phyloP scores from a whole-genome alignment of 2,888 invertebrate genomes.

The Glyphotaelius pellucidus region DNA sequence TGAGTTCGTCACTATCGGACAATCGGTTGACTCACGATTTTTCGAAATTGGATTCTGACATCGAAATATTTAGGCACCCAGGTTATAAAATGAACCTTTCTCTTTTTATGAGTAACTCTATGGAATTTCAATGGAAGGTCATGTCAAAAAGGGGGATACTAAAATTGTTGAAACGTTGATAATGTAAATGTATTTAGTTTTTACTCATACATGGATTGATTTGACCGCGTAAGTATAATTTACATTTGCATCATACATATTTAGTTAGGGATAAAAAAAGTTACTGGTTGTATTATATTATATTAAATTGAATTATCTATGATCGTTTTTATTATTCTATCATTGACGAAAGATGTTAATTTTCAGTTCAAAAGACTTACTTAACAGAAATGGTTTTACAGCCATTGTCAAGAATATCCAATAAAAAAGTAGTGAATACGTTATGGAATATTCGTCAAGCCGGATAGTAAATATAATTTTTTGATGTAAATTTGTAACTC shows the following conservation, averaged over 20 bases:
- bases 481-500: not conserved
- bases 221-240: too few relatives aligned
- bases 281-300: too few relatives aligned
- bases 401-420: not conserved
- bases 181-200: not conserved
- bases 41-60: not conserved
- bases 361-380: too few relatives aligned
- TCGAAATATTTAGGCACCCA: conserved; percentile 26
- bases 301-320: too few relatives aligned
- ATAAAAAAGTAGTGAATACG: not conserved
- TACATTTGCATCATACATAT: too few relatives aligned
- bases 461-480: not conserved
- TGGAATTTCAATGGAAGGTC: conserved; percentile 45
- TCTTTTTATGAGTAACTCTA: conserved; percentile 45
- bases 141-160: not conserved
- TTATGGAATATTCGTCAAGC: not conserved
- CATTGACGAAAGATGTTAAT: too few relatives aligned
- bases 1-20: not conserved
- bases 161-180: not conserved
- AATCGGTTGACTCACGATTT: not conserved
- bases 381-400: not conserved
- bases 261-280: too few relatives aligned
- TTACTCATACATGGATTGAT: too few relatives aligned
- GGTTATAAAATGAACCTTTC: conserved; percentile 34
- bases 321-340: too few relatives aligned